Evolutionary conservation across 2,888 invertebrate genomes (phyloP).

Genomic region (Ochropacha duplaris): DNA sequence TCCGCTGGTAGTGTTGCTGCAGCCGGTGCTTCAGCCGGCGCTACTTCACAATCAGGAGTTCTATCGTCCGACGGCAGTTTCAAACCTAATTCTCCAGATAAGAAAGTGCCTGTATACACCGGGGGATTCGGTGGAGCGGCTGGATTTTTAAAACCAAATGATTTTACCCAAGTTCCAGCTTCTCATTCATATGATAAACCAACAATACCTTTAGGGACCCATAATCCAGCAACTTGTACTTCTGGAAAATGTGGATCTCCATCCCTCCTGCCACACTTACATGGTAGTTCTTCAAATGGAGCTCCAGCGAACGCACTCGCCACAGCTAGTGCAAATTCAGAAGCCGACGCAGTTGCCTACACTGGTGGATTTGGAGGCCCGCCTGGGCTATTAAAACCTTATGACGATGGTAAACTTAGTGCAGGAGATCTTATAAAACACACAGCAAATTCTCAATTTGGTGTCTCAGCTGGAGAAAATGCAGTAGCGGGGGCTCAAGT

Average conservation of each 20-base stretch:
- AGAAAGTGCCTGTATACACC: slow-evolving; percentile 8
- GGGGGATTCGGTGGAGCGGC: slow-evolving; percentile 31
- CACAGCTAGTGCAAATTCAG: slow-evolving; percentile 22
- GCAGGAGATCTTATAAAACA: slow-evolving; percentile 10
- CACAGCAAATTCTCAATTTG: slow-evolving; percentile 19
- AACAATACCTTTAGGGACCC: slow-evolving; percentile 1
- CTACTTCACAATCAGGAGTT: background rate
- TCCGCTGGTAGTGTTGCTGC: background rate
- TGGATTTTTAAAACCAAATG: slow-evolving; percentile 22
- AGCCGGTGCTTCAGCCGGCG: background rate
- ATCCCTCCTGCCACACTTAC: slow-evolving; percentile 13
- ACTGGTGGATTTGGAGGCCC: slow-evolving; percentile 74
- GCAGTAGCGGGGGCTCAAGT: slow-evolving; percentile 32
- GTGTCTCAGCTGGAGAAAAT: slow-evolving; percentile 17
- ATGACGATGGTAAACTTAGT: slow-evolving; percentile 52
- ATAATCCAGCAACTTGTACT: slow-evolving; percentile 21
- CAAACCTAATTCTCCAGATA: background rate
- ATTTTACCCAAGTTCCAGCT: slow-evolving; percentile 9
- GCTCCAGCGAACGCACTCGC: slow-evolving; percentile 31
- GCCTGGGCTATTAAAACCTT: slow-evolving; percentile 66
- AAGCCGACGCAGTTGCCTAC: slow-evolving; percentile 55
- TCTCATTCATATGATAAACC: background rate
- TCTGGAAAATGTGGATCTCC: slow-evolving; percentile 33
- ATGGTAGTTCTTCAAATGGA: slow-evolving; percentile 14
- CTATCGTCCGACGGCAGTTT: background rate